phyloP scores from a whole-genome alignment of 37 sponge, comb jelly and placozoan genomes.

The Tethya wilhelma region DNA sequence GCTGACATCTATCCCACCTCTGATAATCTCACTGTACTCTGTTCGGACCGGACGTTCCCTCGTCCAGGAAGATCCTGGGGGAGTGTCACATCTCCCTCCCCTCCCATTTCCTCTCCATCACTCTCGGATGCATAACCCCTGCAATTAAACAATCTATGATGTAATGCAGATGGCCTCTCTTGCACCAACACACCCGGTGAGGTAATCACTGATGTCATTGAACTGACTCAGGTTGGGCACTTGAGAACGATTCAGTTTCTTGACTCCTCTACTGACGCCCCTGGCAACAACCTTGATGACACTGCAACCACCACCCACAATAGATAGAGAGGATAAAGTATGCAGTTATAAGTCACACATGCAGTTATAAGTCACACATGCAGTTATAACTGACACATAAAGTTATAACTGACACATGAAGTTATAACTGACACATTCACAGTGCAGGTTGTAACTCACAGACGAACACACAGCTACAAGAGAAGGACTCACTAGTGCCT shows the following conservation, averaged over 20 bases:
- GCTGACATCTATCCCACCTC: conserved; percentile 48
- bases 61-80: conserved; percentile 81
- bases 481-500: conserved; percentile 81
- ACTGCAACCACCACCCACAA: too few species aligned
- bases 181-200: conserved; percentile 57
- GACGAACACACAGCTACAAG: not conserved
- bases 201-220: conserved; percentile 83
- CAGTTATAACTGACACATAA: not conserved
- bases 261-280: conserved; percentile 74
- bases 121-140: conserved; percentile 83
- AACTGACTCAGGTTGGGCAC: conserved; percentile 74
- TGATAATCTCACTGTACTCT: conserved; percentile 74
- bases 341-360: not conserved
- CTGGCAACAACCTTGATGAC: conserved; percentile 52
- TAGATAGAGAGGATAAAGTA: not conserved
- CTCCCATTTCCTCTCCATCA: conserved; percentile 79
- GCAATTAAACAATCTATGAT: not conserved
- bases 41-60: conserved; percentile 65
- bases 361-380: not conserved
- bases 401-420: not conserved
- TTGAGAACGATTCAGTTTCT: conserved; percentile 46
- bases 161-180: not conserved
- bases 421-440: too few species aligned
- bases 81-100: conserved; percentile 61
- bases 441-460: too few species aligned